A percentile compares a stretch with the other conserved stretches of the same genome.
Conservation (phyloP, 2,888 invertebrate species). For the Acanthosepion pharaonis region DNA sequence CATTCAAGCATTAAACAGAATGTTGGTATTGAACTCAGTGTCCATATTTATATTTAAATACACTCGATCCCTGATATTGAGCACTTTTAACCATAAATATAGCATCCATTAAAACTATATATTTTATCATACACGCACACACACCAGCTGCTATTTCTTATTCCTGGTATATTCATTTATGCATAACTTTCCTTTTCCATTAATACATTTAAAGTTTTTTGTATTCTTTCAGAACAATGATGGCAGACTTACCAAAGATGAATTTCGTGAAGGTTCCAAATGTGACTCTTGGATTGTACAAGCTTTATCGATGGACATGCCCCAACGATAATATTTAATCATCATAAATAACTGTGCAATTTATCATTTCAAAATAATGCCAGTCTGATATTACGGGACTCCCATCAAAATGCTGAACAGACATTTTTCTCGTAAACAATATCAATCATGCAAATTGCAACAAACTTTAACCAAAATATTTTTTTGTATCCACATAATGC, state of each 20-base stretch:
- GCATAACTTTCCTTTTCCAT: neutral
- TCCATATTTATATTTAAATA: no score
- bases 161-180: neutral
- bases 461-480: neutral
- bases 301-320: slow-evolving; percentile 74
- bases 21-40: no score
- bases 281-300: slow-evolving; percentile 77
- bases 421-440: neutral
- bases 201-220: neutral
- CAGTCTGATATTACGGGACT: neutral
- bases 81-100: no score
- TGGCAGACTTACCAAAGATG: slow-evolving; percentile 76
- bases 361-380: neutral
- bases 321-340: slow-evolving; percentile 45
- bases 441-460: neutral
- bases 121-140: no score
- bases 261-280: slow-evolving; percentile 76
- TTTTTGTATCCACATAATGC: neutral
- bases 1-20: no score
- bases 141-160: neutral
- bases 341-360: neutral
- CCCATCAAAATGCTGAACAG: neutral
- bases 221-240: slow-evolving; percentile 75
- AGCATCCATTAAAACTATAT: no score
- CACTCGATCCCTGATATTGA: no score